Base-by-base conservation (phyloP, 2,113 vertebrate genomes). In the Hyaena hyaena region DNA sequence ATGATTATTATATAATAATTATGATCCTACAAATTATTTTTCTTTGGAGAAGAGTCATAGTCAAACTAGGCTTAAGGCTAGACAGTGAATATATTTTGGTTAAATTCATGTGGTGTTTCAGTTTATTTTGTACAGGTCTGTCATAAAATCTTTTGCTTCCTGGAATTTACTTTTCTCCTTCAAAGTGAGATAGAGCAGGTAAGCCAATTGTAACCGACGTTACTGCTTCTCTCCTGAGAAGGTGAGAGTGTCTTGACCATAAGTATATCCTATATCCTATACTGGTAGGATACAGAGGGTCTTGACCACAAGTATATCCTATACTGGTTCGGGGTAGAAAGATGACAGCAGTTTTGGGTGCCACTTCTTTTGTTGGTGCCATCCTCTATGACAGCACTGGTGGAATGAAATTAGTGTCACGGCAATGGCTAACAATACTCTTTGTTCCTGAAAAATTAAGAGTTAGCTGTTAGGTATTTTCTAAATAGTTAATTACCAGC, bases 131-230 rank as follows among this genome's bases (percentile, higher is more conserved):
- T 69, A 39, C 35, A 81, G 58, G 4, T 69, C 23, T 43, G 82
- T 35, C 55, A 94, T n/a, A 86, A 50, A 89, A 74, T 66, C 17
- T 93, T 90, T 92, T 85, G 16, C 68, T 92, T 87, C 43, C 84
- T 73, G 94, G 61, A 77, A 77, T 71, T 55, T 73, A 83, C 35
- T 7, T 85, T 74, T 90, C 10, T 63, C 88, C 84, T 82, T 69
- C 33, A 93, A 95, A 96, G 82, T 55, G 69, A 93, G 48, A 65
- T 61, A 90, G 74, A 92, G 28, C 43, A 96, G 58, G 82, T 73
- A 31, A 39, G 31, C 2, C 87, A 82, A 31, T 16, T 80, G n/a
- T 86, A 66, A 88, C 43, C 63, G 91, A 35, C 81, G 69, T 8
- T 58, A 86, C n/a, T 89, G 68, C 35, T 88, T 19, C 58, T 91